Evolutionary conservation across 2,113 vertebrate genomes (phyloP).

Genomic region (Phoxinus phoxinus): DNA sequence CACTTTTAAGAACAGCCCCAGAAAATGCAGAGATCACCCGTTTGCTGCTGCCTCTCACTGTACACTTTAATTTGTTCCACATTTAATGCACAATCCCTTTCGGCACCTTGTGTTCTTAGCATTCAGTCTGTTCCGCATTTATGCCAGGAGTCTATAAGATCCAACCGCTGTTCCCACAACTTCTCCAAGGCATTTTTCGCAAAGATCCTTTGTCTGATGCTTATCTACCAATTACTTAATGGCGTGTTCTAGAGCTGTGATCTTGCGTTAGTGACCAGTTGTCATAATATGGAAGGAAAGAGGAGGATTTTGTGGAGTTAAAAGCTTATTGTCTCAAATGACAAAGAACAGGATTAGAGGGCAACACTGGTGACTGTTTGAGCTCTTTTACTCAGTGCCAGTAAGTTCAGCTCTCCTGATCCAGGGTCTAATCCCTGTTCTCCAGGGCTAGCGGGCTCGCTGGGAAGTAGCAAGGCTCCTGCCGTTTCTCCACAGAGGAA

Average conservation of each 20-base stretch:
- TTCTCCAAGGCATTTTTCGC: conserved; percentile 17
- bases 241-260: conserved; percentile 62
- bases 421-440: conserved; percentile 73
- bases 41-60: conserved; percentile 56
- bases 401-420: conserved; percentile 69
- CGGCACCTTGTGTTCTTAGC: background rate
- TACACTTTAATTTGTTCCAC: background rate
- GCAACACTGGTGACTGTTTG: conserved; percentile 64
- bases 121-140: conserved; percentile 2
- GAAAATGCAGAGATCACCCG: conserved; percentile 62
- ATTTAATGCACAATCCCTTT: background rate
- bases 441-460: conserved; percentile 60
- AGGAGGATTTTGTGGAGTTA: conserved; percentile 63
- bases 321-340: conserved; percentile 73
- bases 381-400: conserved; percentile 63
- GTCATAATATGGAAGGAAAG: conserved; percentile 66
- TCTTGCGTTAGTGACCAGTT: conserved; percentile 68
- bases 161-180: conserved; percentile 1
- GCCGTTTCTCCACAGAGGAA: conserved; percentile 62
- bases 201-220: conserved; percentile 53
- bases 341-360: conserved; percentile 70
- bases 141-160: background rate
- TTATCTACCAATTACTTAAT: conserved; percentile 75
- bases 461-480: conserved; percentile 65
- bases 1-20: conserved; percentile 60